Conservation (phyloP, 2,797 vertebrate species). For the Linurgus olivaceus region DNA sequence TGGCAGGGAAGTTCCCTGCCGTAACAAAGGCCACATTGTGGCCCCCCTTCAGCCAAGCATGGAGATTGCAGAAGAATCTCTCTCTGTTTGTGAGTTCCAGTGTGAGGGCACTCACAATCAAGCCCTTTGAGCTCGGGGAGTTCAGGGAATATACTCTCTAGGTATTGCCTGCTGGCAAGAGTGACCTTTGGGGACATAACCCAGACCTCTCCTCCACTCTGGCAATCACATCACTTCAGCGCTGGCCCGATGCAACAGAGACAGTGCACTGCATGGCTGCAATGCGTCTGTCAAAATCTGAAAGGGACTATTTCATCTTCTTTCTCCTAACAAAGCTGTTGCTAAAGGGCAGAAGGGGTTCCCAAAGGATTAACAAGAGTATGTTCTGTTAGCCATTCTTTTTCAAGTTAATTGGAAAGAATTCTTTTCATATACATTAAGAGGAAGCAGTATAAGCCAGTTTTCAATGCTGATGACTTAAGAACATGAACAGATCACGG, state of each 20-base stretch:
- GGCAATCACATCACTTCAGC: neutral
- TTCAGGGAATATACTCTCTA: neutral
- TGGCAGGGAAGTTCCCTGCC: neutral
- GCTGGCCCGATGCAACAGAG: accelerated
- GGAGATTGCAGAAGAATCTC: constrained; percentile 24
- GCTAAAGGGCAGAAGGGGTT: constrained; percentile 18
- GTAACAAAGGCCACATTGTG: constrained; percentile 33
- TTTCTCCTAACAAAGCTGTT: neutral
- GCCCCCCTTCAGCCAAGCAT: accelerated
- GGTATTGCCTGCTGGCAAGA: constrained; percentile 47
- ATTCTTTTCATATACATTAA: neutral
- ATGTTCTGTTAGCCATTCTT: neutral
- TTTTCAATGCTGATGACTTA: neutral
- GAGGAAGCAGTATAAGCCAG: neutral
- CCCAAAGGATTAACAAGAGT: constrained; percentile 11
- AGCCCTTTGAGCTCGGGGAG: constrained; percentile 19
- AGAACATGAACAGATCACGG: neutral
- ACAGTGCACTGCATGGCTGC: neutral
- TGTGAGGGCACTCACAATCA: constrained; percentile 20
- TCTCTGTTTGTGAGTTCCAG: neutral
- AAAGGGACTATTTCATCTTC: constrained; percentile 27
- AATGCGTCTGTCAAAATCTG: neutral
- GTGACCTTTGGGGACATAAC: constrained; percentile 41
- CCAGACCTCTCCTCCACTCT: constrained; percentile 17
- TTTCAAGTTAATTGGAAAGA: neutral